These are phyloP conservation scores for Todiramphus chloris DNA, from an alignment of 2,113 vertebrate genomes.

Conservation along the genomic window DNA sequence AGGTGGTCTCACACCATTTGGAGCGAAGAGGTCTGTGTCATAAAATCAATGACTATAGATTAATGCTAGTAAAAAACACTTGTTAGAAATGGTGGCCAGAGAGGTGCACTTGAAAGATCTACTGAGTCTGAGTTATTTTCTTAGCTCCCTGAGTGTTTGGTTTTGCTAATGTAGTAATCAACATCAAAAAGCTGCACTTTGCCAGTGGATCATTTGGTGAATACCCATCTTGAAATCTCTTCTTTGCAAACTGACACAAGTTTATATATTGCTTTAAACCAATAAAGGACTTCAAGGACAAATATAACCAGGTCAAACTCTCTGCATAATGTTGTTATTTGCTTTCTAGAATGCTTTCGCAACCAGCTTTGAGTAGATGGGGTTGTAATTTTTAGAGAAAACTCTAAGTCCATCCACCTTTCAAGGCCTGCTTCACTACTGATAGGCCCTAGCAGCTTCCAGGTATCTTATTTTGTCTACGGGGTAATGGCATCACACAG, in stretches of 20 bases:
- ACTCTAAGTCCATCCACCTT: neutral
- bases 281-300: neutral
- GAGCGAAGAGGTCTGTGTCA: neutral
- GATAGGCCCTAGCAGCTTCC: neutral
- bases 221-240: neutral
- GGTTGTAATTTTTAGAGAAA: neutral
- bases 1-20: neutral
- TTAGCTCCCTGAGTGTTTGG: neutral
- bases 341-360: neutral
- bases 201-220: neutral
- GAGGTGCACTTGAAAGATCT: neutral
- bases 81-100: neutral
- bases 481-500: neutral
- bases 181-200: neutral
- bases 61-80: neutral
- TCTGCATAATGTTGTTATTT: neutral
- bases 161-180: neutral
- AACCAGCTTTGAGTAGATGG: neutral
- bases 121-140: neutral
- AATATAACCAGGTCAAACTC: neutral
- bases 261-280: neutral
- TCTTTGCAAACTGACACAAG: neutral
- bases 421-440: neutral
- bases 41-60: neutral
- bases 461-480: neutral